A percentile compares a stretch with the other conserved stretches of the same genome.
Evolutionary conservation across 2,888 invertebrate species (phyloP).

Genomic region (Ecliptopera silaceata): DNA sequence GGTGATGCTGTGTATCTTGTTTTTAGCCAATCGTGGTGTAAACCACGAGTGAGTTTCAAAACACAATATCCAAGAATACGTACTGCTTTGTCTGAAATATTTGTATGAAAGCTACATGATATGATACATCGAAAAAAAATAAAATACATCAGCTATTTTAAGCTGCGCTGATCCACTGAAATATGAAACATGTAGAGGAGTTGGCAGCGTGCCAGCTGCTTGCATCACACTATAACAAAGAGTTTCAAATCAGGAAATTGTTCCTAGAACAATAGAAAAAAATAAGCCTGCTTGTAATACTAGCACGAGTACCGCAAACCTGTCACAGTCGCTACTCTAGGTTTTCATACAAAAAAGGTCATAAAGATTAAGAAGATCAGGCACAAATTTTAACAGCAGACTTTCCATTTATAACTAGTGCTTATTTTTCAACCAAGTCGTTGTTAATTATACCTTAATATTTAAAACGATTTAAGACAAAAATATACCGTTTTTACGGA

Average conservation of each 20-base stretch:
- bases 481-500: too few species aligned
- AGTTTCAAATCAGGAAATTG: constrained; percentile 76
- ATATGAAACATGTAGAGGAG: constrained; percentile 74
- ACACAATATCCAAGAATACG: neutral
- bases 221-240: constrained; percentile 74
- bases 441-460: too few species aligned
- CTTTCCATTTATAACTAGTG: too few species aligned
- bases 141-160: constrained; percentile 60
- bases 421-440: too few species aligned
- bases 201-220: constrained; percentile 74
- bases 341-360: too few species aligned
- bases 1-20: constrained; percentile 15
- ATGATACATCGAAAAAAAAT: constrained; percentile 24
- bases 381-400: too few species aligned
- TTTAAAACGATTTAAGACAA: too few species aligned
- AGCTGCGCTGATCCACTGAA: constrained; percentile 73
- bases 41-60: neutral
- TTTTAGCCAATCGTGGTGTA: constrained; percentile 7
- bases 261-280: constrained; percentile 71
- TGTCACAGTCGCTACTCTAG: too few species aligned
- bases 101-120: neutral
- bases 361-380: too few species aligned
- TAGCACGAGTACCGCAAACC: constrained; percentile 43
- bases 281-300: constrained; percentile 59
- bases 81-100: constrained; percentile 4